These are phyloP conservation scores for Lordiphosa collinella DNA, from an alignment of 1,140 invertebrate species.

Conservation along the genomic window DNA sequence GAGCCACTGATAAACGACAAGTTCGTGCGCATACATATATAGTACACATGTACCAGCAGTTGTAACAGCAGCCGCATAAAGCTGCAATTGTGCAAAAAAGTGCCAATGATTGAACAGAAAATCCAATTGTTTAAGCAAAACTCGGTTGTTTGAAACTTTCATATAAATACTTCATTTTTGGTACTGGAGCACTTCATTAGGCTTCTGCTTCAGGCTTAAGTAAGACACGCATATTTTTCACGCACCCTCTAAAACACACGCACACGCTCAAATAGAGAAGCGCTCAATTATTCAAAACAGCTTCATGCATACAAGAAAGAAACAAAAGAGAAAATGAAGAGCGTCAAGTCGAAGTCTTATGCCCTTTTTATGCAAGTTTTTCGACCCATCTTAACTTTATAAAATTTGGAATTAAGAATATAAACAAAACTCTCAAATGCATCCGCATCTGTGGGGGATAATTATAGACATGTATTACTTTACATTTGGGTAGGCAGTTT, in stretches of 20 bases:
- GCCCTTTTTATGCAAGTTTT: neutral
- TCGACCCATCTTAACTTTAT: too few relatives aligned
- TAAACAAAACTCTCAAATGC: too few relatives aligned
- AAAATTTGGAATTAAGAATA: too few relatives aligned
- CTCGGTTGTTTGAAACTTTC: too few relatives aligned
- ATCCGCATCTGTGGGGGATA: too few relatives aligned
- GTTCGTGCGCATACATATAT: constrained; percentile 31
- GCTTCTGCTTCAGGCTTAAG: constrained; percentile 18
- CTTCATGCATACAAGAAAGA: constrained; percentile 9
- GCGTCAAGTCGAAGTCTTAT: neutral
- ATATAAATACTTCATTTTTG: neutral
- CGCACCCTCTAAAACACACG: constrained; percentile 18
- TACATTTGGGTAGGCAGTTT: too few relatives aligned
- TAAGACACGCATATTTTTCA: constrained; percentile 66
- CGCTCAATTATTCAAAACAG: constrained; percentile 68
- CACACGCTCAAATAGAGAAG: too few relatives aligned
- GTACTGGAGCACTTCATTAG: constrained; percentile 37
- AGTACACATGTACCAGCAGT: constrained; percentile 7
- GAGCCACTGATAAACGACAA: constrained; percentile 53
- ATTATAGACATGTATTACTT: too few relatives aligned
- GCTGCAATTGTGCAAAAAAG: constrained; percentile 3
- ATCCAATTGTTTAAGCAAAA: too few relatives aligned
- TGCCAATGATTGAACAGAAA: too few relatives aligned
- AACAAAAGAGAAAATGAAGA: constrained; percentile 4
- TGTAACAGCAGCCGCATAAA: constrained; percentile 19